Evolutionary conservation across 2,113 vertebrate genomes (phyloP), one percentile per base, ranked within the genome.

Genomic region (Lasiurus borealis): DNA sequence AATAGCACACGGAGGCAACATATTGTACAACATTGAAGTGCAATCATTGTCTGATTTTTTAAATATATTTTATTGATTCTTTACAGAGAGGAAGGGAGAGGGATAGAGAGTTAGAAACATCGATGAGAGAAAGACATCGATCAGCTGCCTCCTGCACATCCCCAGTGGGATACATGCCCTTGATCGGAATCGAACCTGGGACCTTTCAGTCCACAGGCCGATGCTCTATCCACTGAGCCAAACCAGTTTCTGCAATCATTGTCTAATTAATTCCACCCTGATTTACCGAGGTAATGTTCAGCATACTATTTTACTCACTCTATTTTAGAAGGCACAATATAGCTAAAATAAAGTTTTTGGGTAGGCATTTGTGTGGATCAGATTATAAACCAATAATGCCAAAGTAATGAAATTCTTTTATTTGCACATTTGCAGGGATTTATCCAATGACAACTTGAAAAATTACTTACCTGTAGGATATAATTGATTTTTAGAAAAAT

Each of bases 401-500:
- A 73, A 80, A 31, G 68, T 73, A 69, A 54, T 2, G 23, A 82
- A 93, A 77, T 0, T 16, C 4, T 1, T 34, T 77, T 40, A 29
- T 62, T 92, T 83, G 94, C 73, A 94, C 71, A 81, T 34, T n/a
- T 73, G 29, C 23, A 80, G 81, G 34, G 46, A 48, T 66, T 89
- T 84, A 71, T 3, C 46, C n/a, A 84, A 21, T 6, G 57, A 69
- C 46, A 13, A 90, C 40, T 76, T 92, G 36, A 66, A 88, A 90
- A 82, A 18, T 78, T 40, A 69, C 77, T 64, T 89, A 78, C 31
- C 25, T 34, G 5, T 18, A 31, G 36, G 36, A 72, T 77, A 34
- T 48, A 34, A 80, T 68, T 77, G 11, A n/a, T 52, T 95, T 85
- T 68, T 48, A 36, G 66, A 62, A 85, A 86, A 78, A 52, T 68